Percentiles rank a stretch among this genome's conserved stretches.
Evolutionary conservation across 1,140 invertebrate species (phyloP).

Genomic region (Planococcus citri): DNA sequence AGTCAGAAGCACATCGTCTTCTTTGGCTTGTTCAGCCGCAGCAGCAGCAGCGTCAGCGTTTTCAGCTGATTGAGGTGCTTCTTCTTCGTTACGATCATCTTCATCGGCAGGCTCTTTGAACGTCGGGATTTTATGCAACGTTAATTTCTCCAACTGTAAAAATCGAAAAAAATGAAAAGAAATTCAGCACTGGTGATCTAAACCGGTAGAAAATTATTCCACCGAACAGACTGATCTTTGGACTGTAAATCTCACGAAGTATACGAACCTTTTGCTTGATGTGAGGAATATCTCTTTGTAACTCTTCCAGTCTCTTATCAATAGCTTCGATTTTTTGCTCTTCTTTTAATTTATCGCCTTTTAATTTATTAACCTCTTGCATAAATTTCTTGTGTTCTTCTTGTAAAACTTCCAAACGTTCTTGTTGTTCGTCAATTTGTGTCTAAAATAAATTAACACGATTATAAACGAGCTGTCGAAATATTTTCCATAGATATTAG

Average conservation of each 20-base stretch:
- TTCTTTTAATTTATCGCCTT: conserved; percentile 54
- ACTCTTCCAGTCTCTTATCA: conserved; percentile 49
- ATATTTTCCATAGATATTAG: too few relatives aligned
- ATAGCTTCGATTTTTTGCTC: conserved; percentile 59
- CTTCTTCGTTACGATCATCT: conserved; percentile 5
- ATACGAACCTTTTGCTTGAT: conserved; percentile 33
- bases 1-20: conserved; percentile 37
- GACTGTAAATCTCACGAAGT: neutral
- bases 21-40: conserved; percentile 27
- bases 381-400: conserved; percentile 42
- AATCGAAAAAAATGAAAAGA: neutral
- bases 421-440: conserved; percentile 38
- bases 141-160: conserved; percentile 44
- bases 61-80: conserved; percentile 21
- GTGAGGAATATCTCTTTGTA: conserved; percentile 38
- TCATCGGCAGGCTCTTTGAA: conserved; percentile 15
- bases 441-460: conserved; percentile 3
- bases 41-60: conserved; percentile 35
- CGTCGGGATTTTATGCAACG: conserved; percentile 56
- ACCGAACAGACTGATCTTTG: neutral
- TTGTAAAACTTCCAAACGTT: conserved; percentile 39
- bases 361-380: conserved; percentile 51
- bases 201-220: conserved; percentile 19
- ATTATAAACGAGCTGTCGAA: too few relatives aligned
- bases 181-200: too few relatives aligned